Base-by-base conservation (phyloP, 2,113 vertebrate genomes). In the Seriola quinqueradiata region DNA sequence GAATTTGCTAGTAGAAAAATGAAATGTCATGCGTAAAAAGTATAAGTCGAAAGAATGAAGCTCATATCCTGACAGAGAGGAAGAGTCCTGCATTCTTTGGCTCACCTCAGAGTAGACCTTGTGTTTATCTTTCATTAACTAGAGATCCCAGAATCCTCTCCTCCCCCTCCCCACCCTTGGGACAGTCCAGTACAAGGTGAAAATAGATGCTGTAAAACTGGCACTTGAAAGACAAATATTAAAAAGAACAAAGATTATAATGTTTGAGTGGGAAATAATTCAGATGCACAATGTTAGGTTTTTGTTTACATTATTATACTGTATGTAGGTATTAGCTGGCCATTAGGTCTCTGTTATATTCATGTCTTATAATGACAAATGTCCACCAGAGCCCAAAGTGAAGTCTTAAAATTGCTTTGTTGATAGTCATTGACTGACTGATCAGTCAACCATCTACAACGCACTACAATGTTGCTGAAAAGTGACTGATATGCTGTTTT, bases 121-220 rank as follows among this genome's bases (percentile, higher is more conserved):
- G 69, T 94, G 92, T 94, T 94, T 94, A 93, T 89, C 82, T 94
- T 94, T 94, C 90, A 94, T 94, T 94, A 93, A 93, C 61, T 92
- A 44, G 58, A 86, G 52, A 90, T 92, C 87, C 85, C 71, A 71
- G 59, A 89, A 86, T 71, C 84, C 67, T 65, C 81, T 67, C 59
- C 70, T 67, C 81, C 72, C 48, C 12, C 64, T 57, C 50, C 68
- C 44, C 9, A 38, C 71, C 68, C 61, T 34, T 61, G 66, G 75
- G 82, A 81, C 65, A 46, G 58, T 81, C 71, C 38, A 85, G 55
- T 82, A 75, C 67, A 83, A 85, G 76, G 69, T 84, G 76, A 90
- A 89, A 69, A 74, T 28, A 82, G 77, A 78, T 50, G 55, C 67
- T 69, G 74, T 32, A 81, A 61, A 80, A 85, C 34, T 42, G 57